Conservation (phyloP, 2,888 invertebrate genomes). For the Euclidia mi region DNA sequence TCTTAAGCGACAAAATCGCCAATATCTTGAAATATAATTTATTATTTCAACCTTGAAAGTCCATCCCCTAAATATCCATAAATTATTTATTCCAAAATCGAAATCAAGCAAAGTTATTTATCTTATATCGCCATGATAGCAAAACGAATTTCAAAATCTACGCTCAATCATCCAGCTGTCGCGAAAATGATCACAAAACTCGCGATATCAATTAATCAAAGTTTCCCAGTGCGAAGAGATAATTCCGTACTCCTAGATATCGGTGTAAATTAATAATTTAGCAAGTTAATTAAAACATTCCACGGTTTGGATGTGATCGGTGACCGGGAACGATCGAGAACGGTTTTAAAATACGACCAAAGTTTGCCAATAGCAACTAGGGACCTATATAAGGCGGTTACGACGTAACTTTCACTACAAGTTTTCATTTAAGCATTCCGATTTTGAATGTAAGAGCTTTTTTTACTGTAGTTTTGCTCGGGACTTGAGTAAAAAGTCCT, state of each 20-base stretch:
- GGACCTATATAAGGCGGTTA: constrained; percentile 59
- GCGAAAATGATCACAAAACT: constrained; percentile 34
- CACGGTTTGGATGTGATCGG: constrained; percentile 43
- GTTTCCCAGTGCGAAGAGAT: constrained; percentile 50
- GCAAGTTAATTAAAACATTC: constrained; percentile 77
- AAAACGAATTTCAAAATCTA: constrained; percentile 4
- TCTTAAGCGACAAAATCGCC: no score
- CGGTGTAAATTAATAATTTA: constrained; percentile 76
- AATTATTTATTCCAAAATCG: no score
- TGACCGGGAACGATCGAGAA: constrained; percentile 34
- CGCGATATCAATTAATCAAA: constrained; percentile 52
- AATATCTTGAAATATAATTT: no score
- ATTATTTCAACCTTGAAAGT: no score
- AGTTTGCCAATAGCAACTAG: constrained; percentile 58
- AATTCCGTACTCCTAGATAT: constrained; percentile 59
- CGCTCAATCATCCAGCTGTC: constrained; percentile 25
- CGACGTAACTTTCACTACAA: constrained; percentile 60
- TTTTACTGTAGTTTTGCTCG: constrained; percentile 49
- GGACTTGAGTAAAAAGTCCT: neutral
- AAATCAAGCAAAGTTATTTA: constrained; percentile 1
- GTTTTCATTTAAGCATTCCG: constrained; percentile 48
- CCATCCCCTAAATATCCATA: no score
- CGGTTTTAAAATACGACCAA: constrained; percentile 52
- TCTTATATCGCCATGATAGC: constrained; percentile 2
- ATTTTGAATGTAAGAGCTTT: constrained; percentile 47